A percentile compares a stretch with the other conserved stretches of the same genome.
phyloP scores from a whole-genome alignment of 2,888 invertebrate species.

The Galeopsomyia nigrocyanea region DNA sequence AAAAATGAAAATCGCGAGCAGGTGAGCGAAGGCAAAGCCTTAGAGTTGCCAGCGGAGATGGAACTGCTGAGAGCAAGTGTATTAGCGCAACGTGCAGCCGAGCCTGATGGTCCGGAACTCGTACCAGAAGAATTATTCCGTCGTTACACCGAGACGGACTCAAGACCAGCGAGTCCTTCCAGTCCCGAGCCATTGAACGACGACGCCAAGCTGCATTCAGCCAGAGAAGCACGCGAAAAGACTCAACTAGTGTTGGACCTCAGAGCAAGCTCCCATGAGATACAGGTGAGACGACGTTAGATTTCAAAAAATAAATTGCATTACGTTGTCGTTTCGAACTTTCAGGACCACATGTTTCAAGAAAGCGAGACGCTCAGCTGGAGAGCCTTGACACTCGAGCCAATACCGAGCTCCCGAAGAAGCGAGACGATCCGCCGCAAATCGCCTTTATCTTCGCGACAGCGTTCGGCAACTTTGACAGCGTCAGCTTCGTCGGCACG shows the following conservation, averaged over 20 bases:
- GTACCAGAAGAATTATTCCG: conserved; percentile 65
- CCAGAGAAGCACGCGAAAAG: conserved; percentile 62
- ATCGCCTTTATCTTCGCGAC: background rate
- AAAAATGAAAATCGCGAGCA: conserved; percentile 44
- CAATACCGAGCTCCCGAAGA: conserved; percentile 57
- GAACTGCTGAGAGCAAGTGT: conserved; percentile 58
- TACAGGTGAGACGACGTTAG: conserved; percentile 35
- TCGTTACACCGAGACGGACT: conserved; percentile 88
- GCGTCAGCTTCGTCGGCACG: conserved; percentile 17
- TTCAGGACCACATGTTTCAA: conserved; percentile 46
- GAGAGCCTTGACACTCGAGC: conserved; percentile 63
- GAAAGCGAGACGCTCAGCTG: conserved; percentile 65
- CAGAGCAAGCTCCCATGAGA: conserved; percentile 52
- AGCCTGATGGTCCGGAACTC: conserved; percentile 10
- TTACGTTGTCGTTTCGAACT: background rate
- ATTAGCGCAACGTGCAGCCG: conserved; percentile 9
- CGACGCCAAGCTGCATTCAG: conserved; percentile 49
- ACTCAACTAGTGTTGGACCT: conserved; percentile 65
- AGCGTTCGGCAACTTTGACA: background rate
- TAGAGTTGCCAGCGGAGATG: conserved; percentile 62
- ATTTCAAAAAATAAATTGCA: background rate
- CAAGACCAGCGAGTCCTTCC: conserved; percentile 84
- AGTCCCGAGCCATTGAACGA: conserved; percentile 71
- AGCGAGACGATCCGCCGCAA: conserved; percentile 43
- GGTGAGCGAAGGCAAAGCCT: conserved; percentile 64